Evolutionary conservation across 2,113 vertebrate species (phyloP).

Genomic region (Dasyprocta punctata): DNA sequence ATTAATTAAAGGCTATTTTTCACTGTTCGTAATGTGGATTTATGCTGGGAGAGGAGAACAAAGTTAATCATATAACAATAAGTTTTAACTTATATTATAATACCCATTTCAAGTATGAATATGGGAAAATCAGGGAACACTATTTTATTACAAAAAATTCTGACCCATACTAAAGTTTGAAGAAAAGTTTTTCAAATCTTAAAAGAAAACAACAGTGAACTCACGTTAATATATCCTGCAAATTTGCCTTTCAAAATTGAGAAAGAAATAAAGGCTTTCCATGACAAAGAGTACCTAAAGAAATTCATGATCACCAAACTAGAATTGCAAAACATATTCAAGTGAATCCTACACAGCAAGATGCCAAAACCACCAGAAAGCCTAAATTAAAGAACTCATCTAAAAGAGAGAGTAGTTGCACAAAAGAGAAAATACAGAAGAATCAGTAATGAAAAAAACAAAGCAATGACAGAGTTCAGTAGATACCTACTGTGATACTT

Average conservation of each 20-base stretch:
- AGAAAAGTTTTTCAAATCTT: neutral
- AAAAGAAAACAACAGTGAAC: neutral
- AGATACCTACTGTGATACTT: neutral
- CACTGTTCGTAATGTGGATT: constrained; percentile 1
- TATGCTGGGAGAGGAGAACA: neutral
- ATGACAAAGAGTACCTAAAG: neutral
- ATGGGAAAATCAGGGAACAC: neutral
- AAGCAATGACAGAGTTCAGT: neutral
- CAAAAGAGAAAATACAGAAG: neutral
- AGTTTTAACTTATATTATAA: neutral
- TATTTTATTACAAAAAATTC: neutral
- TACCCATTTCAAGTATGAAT: neutral
- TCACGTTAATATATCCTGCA: neutral
- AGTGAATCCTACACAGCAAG: neutral
- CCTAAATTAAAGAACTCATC: neutral
- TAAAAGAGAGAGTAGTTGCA: neutral
- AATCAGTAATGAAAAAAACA: neutral
- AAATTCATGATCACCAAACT: neutral
- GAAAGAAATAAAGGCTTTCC: neutral
- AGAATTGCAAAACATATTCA: neutral
- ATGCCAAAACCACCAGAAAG: neutral
- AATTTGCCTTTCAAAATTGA: neutral
- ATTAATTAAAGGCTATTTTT: neutral
- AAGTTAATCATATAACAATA: neutral
- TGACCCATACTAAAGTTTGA: neutral